Evolutionary conservation across 2,113 vertebrate genomes (phyloP), one percentile per base, ranked within the genome.

Genomic region (Misgurnus anguillicaudatus): DNA sequence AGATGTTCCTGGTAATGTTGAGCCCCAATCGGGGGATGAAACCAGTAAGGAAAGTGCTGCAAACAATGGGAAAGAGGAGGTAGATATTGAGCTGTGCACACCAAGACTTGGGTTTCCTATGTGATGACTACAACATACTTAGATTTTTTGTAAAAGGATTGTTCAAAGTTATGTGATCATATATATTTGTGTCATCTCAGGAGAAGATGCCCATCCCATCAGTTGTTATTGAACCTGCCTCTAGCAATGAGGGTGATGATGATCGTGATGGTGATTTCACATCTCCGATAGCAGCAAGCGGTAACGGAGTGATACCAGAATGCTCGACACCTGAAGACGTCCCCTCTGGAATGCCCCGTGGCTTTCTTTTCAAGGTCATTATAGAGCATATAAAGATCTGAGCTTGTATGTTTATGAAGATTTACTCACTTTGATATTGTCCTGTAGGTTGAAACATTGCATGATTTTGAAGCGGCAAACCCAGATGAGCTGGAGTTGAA

Each of bases 401-500:
- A 19, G 17, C 53, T 38, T 17, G 16, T 19, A n/a, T 60, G 57
- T 60, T 7, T 10, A 19, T 60, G 19, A 9, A 57, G 7, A 57
- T n/a, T 19, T 9, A 57, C 53, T 41, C 71, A 14, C 19, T 48
- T 31, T 45, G 4, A 14, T 48, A 53, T 1, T 42, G 62, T 80
- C 70, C 55, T 89, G 48, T 78, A 99, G 97, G 97, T 96, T 85
- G 94, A 98, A 93, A 93, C 93, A 0, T 84, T 99, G 67, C 97
- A 99, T 4, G 96, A 98, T 83, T 99, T 99, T 0, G 96, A 98
- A 65, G 97, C 97, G 85, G 97, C 96, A 47, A 99, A 98, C 83
- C 92, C 91, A 11, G 97, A 99, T 80, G 96, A 99, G 82, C 94
- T 99, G 36, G 95, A 93, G 36, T 89, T 99, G 77, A 94, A 94